Percentiles rank a stretch among this genome's conserved stretches.
phyloP scores from a whole-genome alignment of 2,113 vertebrate species.

The Microtus richardsoni region DNA sequence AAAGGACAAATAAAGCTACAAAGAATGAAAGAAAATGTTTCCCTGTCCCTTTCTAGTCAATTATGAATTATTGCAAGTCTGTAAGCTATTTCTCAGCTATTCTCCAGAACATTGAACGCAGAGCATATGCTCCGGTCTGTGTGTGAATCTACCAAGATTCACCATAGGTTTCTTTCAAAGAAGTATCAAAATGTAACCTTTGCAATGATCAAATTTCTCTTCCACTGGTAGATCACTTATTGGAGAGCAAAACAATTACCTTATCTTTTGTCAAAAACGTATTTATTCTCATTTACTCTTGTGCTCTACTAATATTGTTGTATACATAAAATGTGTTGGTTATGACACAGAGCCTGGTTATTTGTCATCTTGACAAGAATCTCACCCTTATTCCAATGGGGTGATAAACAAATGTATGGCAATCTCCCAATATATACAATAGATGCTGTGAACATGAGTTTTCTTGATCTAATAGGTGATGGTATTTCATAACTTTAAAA shows the following conservation, averaged over 20 bases:
- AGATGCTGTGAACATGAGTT: background rate
- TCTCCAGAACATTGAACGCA: background rate
- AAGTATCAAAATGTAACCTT: background rate
- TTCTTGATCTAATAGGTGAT: background rate
- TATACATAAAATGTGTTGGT: background rate
- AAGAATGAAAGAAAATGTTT: background rate
- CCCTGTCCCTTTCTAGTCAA: background rate
- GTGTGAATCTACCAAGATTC: background rate
- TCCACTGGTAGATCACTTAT: background rate
- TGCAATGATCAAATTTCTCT: background rate
- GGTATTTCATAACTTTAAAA: background rate
- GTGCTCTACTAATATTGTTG: background rate
- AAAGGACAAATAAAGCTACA: constrained; percentile 32
- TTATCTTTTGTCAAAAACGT: background rate
- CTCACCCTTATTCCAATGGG: background rate
- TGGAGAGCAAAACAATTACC: background rate
- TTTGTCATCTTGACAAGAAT: background rate
- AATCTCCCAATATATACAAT: background rate
- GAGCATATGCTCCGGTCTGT: accelerated
- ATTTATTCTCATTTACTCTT: background rate
- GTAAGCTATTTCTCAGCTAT: background rate
- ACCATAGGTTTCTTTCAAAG: background rate
- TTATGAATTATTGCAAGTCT: background rate
- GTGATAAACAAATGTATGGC: background rate
- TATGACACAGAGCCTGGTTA: background rate